These are phyloP conservation scores for Apistogramma diplotaenia DNA, from an alignment of 2,113 vertebrate species.

Conservation along the genomic window DNA sequence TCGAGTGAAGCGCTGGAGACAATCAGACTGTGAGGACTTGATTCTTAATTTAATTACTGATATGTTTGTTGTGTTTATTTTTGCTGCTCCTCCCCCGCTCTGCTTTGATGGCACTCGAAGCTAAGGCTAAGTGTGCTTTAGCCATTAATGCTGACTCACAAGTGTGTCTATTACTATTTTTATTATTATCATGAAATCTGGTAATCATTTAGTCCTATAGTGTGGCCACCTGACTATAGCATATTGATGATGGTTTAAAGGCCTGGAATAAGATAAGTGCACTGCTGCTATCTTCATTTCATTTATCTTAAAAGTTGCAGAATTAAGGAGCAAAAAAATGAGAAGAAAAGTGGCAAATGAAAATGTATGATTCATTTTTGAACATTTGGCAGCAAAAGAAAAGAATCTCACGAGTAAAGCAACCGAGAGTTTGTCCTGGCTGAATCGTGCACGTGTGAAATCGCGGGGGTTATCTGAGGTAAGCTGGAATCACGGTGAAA, in stretches of 20 bases:
- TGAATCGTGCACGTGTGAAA: conserved; percentile 5
- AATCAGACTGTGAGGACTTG: not conserved
- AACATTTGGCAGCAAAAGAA: not conserved
- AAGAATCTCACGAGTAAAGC: not conserved
- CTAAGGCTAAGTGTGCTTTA: not conserved
- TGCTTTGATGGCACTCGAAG: not conserved
- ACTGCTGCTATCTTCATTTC: not conserved
- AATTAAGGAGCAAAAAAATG: not conserved
- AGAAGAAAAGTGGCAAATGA: not conserved
- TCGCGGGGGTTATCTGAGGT: conserved; percentile 21
- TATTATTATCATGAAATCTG: not conserved
- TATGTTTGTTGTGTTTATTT: not conserved
- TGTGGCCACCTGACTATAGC: not conserved
- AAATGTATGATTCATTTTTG: not conserved
- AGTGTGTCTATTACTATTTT: not conserved
- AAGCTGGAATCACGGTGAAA: not conserved
- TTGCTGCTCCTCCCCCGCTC: not conserved
- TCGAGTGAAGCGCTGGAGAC: not conserved
- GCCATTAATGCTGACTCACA: not conserved
- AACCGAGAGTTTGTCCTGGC: not conserved
- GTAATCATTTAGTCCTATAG: not conserved
- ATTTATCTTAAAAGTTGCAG: not conserved
- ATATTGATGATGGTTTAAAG: not conserved
- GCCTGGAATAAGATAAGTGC: not conserved
- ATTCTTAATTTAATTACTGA: not conserved